These are phyloP conservation scores for Microplitis deprimator DNA, from an alignment of 2,888 invertebrate species.

Conservation along the genomic window DNA sequence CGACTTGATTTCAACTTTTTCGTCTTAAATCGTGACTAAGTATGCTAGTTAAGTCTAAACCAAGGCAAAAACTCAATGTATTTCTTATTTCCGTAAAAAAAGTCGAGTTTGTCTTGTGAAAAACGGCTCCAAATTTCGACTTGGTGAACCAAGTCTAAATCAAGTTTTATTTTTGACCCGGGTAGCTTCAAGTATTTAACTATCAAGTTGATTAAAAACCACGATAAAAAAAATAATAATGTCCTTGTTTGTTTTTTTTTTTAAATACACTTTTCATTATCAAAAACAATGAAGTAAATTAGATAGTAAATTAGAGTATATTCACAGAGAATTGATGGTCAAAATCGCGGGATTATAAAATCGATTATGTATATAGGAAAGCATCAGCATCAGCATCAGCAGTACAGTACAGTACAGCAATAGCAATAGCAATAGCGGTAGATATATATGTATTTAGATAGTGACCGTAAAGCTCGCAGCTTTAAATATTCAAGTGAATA, in stretches of 20 bases:
- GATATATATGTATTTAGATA: slow-evolving; percentile 13
- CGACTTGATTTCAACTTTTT: no score
- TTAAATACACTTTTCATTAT: not conserved
- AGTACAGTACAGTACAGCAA: not conserved
- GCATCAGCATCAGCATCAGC: not conserved
- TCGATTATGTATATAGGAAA: slow-evolving; percentile 5
- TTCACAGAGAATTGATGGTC: not conserved
- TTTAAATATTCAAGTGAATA: slow-evolving; percentile 39
- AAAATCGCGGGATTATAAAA: slow-evolving; percentile 23
- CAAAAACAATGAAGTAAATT: not conserved
- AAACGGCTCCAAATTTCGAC: no score
- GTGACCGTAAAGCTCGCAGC: not conserved
- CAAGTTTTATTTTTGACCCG: no score
- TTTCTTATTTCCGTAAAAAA: no score
- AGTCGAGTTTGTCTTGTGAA: no score
- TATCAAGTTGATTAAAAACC: not conserved
- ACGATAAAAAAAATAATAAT: not conserved
- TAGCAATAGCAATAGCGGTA: not conserved
- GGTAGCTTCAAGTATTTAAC: no score
- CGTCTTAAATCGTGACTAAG: no score
- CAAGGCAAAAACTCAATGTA: no score
- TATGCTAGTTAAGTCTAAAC: no score
- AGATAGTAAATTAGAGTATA: not conserved
- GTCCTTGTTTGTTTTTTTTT: no score
- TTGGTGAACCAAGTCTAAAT: no score